A percentile compares a stretch with the other conserved stretches of the same genome.
Evolutionary conservation across 2,113 vertebrate species (phyloP).

Genomic region (Erpornis zantholeuca): DNA sequence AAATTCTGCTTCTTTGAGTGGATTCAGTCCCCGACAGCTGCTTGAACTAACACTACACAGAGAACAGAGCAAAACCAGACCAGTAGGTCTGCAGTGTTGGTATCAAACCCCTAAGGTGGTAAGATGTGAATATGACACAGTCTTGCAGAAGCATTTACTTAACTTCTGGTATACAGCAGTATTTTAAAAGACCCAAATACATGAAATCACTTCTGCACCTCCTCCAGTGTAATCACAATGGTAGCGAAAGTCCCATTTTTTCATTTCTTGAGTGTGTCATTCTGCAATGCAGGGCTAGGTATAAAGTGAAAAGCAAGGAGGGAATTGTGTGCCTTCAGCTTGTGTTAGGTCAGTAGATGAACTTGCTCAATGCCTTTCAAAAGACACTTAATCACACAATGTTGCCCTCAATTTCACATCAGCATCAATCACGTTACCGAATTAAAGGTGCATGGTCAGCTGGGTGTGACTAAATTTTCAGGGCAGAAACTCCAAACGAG

Average conservation of each 20-base stretch:
- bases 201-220: background rate
- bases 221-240: background rate
- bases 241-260: background rate
- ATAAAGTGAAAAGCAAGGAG: background rate
- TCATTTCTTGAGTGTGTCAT: background rate
- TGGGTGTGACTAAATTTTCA: background rate
- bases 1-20: background rate
- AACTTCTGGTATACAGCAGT: background rate
- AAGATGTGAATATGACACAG: background rate
- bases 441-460: background rate
- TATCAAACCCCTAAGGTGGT: background rate
- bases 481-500: background rate
- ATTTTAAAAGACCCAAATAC: background rate
- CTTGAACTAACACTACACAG: background rate
- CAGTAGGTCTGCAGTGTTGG: background rate
- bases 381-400: background rate
- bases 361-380: background rate
- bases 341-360: background rate
- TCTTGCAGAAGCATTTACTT: background rate
- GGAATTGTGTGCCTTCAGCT: background rate
- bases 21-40: background rate
- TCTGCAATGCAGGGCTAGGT: accelerated
- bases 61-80: background rate
- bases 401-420: background rate
- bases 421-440: background rate